Conservation (phyloP, 2,888 invertebrate species). For the Apamea epomidion region DNA sequence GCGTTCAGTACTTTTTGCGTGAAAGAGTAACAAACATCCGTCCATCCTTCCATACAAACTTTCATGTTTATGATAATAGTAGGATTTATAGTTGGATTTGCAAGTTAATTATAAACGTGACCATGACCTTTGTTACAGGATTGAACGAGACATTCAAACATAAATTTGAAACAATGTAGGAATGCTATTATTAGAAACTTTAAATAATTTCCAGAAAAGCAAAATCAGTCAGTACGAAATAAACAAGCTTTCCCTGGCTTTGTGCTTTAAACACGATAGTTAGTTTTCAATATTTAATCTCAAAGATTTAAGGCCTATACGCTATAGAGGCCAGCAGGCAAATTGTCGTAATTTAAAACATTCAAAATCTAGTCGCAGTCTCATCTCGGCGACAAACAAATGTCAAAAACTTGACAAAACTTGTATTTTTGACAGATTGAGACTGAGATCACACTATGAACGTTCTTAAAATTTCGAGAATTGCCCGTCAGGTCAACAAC, state of each 20-base stretch:
- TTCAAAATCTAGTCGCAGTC: no score
- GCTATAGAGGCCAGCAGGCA: background rate
- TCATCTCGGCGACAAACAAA: no score
- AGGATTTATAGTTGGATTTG: background rate
- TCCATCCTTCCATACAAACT: no score
- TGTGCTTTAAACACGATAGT: no score
- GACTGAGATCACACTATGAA: no score
- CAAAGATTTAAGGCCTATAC: background rate
- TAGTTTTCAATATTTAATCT: background rate
- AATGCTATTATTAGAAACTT: background rate
- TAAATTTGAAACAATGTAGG: background rate
- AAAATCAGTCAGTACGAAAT: background rate
- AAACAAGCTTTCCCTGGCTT: background rate
- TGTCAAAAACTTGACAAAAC: no score
- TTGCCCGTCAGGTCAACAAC: background rate
- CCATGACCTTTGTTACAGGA: background rate
- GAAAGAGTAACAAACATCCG: no score
- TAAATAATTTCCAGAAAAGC: background rate
- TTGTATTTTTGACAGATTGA: no score
- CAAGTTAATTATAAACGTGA: background rate
- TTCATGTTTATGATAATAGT: no score
- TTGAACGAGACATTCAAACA: background rate
- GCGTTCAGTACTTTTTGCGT: no score
- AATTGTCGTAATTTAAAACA: no score
- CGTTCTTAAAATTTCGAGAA: no score